Percentiles rank a stretch among this genome's conserved stretches.
Conservation (phyloP, 2,113 vertebrate genomes). For the Chaetorhynchus papuensis region DNA sequence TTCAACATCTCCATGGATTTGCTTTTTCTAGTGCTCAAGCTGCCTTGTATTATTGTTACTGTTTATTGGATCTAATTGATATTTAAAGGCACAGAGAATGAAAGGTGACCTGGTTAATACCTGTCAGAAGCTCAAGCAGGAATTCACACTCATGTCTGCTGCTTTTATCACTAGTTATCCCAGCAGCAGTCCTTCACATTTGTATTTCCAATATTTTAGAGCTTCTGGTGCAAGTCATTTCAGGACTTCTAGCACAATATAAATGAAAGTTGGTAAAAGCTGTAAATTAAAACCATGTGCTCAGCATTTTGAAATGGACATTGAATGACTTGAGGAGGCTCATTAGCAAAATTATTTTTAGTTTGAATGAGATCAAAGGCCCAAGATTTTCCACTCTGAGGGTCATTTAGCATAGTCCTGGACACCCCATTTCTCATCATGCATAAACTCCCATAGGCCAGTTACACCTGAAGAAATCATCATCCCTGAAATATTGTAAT, state of each 20-base stretch:
- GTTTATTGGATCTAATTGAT: neutral
- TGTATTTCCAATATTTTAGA: slow-evolving; percentile 8
- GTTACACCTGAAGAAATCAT: slow-evolving; percentile 29
- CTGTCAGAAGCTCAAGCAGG: neutral
- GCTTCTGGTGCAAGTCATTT: slow-evolving; percentile 48
- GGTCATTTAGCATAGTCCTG: slow-evolving; percentile 1
- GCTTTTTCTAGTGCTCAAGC: neutral
- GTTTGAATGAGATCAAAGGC: slow-evolving; percentile 48
- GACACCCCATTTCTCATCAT: slow-evolving; percentile 34
- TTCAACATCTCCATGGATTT: neutral
- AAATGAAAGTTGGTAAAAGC: slow-evolving; percentile 73
- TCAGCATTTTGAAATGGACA: slow-evolving; percentile 30
- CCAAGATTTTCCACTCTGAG: slow-evolving; percentile 20
- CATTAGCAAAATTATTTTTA: slow-evolving; percentile 45
- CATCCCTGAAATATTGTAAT: neutral
- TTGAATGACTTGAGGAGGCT: slow-evolving; percentile 28
- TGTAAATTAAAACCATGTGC: slow-evolving; percentile 73
- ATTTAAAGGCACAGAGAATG: neutral
- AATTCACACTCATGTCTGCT: neutral
- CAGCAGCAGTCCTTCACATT: neutral
- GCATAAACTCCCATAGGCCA: neutral
- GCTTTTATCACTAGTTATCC: neutral
- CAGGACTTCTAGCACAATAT: slow-evolving; percentile 62
- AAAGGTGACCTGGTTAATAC: neutral
- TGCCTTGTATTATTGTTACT: neutral